Base-by-base conservation (phyloP, 2,113 vertebrate genomes). In the Macroglossus sobrinus region DNA sequence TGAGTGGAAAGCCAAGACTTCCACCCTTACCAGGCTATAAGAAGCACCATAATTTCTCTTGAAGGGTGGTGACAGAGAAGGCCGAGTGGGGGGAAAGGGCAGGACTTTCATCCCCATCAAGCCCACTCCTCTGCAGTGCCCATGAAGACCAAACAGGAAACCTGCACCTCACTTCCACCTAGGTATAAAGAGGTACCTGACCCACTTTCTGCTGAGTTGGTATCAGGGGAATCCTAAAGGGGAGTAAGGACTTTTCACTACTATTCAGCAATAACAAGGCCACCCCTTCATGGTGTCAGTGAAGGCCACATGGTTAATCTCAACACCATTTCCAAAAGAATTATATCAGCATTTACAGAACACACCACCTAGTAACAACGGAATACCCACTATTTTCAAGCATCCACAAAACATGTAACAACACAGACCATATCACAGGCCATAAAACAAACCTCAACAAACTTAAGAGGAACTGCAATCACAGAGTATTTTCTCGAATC, bases 381-480 rank as follows among this genome's bases (percentile, higher is more conserved):
- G 61, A 69, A 82, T 50, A 68, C 21, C 72, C 40, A 40, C 28
- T 88, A 38, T 82, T 88, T 88, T 88, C 26, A 24, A 75, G 84
- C 12, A 88, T 26, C 64, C 64, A 63, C 4, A 78, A 40, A 84
- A 79, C 22, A 79, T 22, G 30, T 35, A 84, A 43, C 19, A 57
- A 72, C 55, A 71, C 1, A 94, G 24, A 68, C 16, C 19, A 5
- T 76, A 61, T 18, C 90, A 59, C 40, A 71, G 75, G 50, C n/a
- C 28, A 50, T 69, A 84, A 92, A 43, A 89, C 71, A 92, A 95
- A 88, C 33, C 24, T 95, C 33, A 82, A 91, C 8, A 95, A 78
- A 82, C 64, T 75, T 95, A 68, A 69, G n/a, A 76, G 40, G n/a
- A 92, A 59, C 28, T 61, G 21, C 68, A 92, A 82, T 61, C 40